phyloP scores from a whole-genome alignment of 1,140 invertebrate genomes.

The Lamellibrachia luymesi region DNA sequence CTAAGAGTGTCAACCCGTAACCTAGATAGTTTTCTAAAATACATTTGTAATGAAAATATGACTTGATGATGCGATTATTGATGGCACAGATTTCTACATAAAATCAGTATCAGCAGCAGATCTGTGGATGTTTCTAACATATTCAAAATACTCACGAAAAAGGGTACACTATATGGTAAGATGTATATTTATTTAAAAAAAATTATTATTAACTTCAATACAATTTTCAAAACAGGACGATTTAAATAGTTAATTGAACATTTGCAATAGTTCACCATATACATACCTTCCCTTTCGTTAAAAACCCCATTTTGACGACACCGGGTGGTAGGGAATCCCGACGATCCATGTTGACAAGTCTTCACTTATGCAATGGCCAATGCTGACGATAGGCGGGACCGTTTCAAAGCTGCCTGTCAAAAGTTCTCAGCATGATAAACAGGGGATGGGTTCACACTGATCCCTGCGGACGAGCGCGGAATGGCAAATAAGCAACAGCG shows the following conservation, averaged over 20 bases:
- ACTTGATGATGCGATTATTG: no score
- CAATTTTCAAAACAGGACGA: not conserved
- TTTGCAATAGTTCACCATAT: not conserved
- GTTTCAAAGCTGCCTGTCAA: not conserved
- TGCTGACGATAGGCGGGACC: not conserved
- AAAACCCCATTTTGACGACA: not conserved
- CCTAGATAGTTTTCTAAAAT: no score
- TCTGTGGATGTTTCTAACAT: no score
- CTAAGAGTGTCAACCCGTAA: no score
- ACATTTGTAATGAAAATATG: no score
- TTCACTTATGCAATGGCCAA: not conserved
- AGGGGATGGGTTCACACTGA: not conserved
- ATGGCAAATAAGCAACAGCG: not conserved
- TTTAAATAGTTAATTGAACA: not conserved
- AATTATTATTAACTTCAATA: not conserved
- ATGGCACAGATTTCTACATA: no score
- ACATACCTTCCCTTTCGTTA: not conserved
- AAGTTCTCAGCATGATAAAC: slow-evolving; percentile 1
- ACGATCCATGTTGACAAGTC: not conserved
- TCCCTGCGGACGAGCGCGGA: not conserved
- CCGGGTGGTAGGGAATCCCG: not conserved
- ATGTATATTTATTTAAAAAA: no score
- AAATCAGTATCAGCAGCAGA: no score
- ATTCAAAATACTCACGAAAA: no score
- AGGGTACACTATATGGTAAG: no score